Evolutionary conservation across 2,113 vertebrate genomes (phyloP), one percentile per base, ranked within the genome.

Genomic region (Menura novaehollandiae): DNA sequence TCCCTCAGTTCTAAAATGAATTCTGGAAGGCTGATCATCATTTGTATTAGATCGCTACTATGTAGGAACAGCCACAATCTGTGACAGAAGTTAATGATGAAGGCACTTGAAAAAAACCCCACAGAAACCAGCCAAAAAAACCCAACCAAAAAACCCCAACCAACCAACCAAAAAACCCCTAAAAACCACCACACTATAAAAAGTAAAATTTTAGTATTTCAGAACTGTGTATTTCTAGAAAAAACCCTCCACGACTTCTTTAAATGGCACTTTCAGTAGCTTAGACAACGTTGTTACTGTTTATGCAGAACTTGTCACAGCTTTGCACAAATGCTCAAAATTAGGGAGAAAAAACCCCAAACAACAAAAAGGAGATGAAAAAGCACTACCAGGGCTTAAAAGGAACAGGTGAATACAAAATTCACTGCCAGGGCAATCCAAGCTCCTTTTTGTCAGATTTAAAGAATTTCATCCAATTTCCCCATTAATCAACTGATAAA

Each of bases 401-500:
- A 91, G 30, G 28, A 92, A 44, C 20, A 83, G 68, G 64, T 33
- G n/a, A 77, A 74, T 93, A 89, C 30, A 83, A 92, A 91, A 53
- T 47, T 78, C 35, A 60, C 52, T 82, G 46, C 21, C 56, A 49
- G 39, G 41, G 13, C 56, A 92, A 59, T 52, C 33, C 30, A 46
- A 77, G 27, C 30, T 76, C 35, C 33, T 88, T 89, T 95, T 77
- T 74, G 84, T 95, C 78, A 90, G 51, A 88, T 93, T 85, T 83
- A 77, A 95, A 94, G 77, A 68, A 83, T 95, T 95, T 77, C 13
- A 69, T 75, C 47, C 74, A 55, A 59, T 85, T 95, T 94, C 46
- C 44, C 82, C 75, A 91, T 94, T 96, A 95, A 96, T 97, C 95
- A 94, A 73, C n/a, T 63, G 83, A 82, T 92, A 91, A 92, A 93